Conservation (phyloP, 2,113 vertebrate species). For the Cryptomyrus ogoouensis region DNA sequence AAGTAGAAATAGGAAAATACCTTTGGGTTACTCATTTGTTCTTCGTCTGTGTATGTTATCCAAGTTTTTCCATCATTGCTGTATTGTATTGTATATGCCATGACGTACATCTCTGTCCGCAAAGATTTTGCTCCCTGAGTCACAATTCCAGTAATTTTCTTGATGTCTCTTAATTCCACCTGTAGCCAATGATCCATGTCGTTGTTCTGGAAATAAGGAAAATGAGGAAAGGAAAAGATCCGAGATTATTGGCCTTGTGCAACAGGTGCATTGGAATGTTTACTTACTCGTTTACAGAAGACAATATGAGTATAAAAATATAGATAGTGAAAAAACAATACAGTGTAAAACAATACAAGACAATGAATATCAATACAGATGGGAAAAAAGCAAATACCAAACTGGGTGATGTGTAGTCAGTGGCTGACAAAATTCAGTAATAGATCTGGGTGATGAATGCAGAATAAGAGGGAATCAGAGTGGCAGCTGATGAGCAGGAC, state of each 20-base stretch:
- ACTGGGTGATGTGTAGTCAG: background rate
- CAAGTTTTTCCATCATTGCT: slow-evolving; percentile 71
- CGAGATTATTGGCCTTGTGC: background rate
- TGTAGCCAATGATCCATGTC: slow-evolving; percentile 84
- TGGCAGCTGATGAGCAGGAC: background rate
- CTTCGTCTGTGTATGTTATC: slow-evolving; percentile 66
- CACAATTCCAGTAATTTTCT: slow-evolving; percentile 83
- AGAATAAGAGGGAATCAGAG: background rate
- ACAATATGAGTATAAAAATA: background rate
- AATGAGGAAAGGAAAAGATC: background rate
- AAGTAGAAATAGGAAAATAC: background rate
- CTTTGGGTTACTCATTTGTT: slow-evolving; percentile 33
- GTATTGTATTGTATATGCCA: slow-evolving; percentile 67
- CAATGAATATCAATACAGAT: background rate
- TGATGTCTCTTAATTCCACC: slow-evolving; percentile 72
- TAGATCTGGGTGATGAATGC: background rate
- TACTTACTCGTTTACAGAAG: background rate
- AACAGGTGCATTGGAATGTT: background rate
- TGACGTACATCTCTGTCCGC: slow-evolving; percentile 71
- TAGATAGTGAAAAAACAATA: background rate
- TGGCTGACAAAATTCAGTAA: background rate
- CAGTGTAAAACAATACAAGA: background rate
- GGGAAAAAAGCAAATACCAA: background rate
- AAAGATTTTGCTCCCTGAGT: slow-evolving; percentile 80
- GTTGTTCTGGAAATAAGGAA: slow-evolving; percentile 53